phyloP scores from a whole-genome alignment of 2,888 invertebrate genomes.

The Nemapogon koenigi region DNA sequence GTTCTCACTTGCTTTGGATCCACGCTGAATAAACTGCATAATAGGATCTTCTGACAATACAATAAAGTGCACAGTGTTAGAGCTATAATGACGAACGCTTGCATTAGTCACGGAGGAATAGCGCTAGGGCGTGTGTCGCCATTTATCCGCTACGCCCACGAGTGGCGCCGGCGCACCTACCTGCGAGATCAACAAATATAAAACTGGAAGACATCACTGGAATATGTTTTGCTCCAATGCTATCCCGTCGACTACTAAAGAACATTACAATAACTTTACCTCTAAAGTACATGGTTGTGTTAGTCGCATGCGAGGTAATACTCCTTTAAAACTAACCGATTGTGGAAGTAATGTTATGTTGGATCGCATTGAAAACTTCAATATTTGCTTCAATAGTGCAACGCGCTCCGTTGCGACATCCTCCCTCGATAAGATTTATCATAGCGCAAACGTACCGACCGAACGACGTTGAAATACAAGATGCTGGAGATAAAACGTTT shows the following conservation, averaged over 20 bases:
- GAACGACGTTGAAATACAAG: slow-evolving; percentile 1
- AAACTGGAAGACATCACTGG: too few relatives aligned
- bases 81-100: slow-evolving; percentile 5
- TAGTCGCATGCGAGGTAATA: too few relatives aligned
- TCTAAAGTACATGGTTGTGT: too few relatives aligned
- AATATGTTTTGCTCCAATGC: too few relatives aligned
- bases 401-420: slow-evolving; percentile 3
- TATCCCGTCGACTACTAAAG: too few relatives aligned
- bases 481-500: slow-evolving; percentile 5
- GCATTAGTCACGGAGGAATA: slow-evolving; percentile 5
- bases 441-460: background rate
- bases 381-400: slow-evolving; percentile 4
- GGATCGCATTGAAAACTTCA: too few relatives aligned
- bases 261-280: too few relatives aligned
- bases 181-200: background rate
- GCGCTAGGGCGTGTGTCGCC: slow-evolving; percentile 2
- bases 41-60: too few relatives aligned
- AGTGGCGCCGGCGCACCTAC: slow-evolving; percentile 5
- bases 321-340: too few relatives aligned
- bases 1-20: background rate
- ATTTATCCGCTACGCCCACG: slow-evolving; percentile 5
- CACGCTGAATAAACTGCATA: too few relatives aligned
- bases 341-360: too few relatives aligned
- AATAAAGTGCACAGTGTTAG: too few relatives aligned
- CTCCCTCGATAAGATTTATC: slow-evolving; percentile 7